phyloP scores from a whole-genome alignment of 2,888 invertebrate species.

The Pecten maximus region DNA sequence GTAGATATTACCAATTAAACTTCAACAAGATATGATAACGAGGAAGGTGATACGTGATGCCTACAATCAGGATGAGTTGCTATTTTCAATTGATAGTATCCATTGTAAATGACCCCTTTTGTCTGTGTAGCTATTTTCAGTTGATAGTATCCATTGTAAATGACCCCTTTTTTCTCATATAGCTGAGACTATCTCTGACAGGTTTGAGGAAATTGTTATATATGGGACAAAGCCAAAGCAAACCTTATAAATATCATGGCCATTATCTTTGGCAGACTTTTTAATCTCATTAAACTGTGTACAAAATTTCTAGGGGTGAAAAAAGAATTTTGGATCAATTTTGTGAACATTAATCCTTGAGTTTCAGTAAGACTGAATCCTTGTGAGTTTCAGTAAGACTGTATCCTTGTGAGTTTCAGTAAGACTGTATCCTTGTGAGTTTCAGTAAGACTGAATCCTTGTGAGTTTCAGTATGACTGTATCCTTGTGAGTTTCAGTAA shows the following conservation, averaged over 20 bases:
- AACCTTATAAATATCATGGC: conserved; percentile 2
- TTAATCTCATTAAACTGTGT: not conserved
- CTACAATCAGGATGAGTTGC: not conserved
- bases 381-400: no score
- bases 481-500: no score
- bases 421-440: no score
- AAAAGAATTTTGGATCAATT: not conserved
- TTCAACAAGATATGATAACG: not conserved
- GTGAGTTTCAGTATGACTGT: no score
- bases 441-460: no score
- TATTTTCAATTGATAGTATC: not conserved
- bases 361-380: no score
- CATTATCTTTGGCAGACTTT: conserved; percentile 16
- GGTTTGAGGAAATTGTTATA: not conserved
- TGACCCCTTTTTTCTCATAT: not conserved
- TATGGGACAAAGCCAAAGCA: not conserved
- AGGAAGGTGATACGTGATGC: not conserved
- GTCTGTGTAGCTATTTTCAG: not conserved
- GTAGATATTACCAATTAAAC: not conserved
- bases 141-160: not conserved
- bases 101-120: not conserved
- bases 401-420: no score
- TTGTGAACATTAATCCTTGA: not conserved
- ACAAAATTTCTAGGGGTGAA: not conserved
- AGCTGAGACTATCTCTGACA: not conserved